phyloP scores from a whole-genome alignment of 2,797 vertebrate species.

The Setipinna tenuifilis region DNA sequence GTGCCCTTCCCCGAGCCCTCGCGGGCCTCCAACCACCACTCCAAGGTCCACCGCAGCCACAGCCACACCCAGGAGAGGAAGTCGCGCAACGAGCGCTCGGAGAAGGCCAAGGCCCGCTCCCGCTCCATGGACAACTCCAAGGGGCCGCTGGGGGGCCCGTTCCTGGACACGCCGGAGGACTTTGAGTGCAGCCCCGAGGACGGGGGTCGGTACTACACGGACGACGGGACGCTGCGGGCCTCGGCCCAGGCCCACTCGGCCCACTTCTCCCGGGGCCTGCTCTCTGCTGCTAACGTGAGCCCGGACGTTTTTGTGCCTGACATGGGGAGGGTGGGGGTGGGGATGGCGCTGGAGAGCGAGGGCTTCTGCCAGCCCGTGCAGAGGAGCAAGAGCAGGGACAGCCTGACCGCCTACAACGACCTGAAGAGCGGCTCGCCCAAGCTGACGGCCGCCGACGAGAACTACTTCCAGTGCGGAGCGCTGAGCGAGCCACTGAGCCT shows the following conservation, averaged over 20 bases:
- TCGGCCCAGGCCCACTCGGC: slow-evolving; percentile 80
- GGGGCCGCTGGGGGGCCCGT: slow-evolving; percentile 84
- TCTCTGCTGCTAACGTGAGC: slow-evolving; percentile 78
- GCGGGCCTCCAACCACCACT: slow-evolving; percentile 88
- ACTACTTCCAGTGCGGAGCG: slow-evolving; percentile 91
- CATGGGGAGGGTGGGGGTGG: slow-evolving; percentile 67
- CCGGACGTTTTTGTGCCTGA: slow-evolving; percentile 85
- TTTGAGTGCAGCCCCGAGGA: slow-evolving; percentile 86
- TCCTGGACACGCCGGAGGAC: slow-evolving; percentile 88
- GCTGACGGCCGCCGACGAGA: slow-evolving; percentile 79
- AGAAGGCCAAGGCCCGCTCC: slow-evolving; percentile 96
- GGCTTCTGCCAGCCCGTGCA: slow-evolving; percentile 81
- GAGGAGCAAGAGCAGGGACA: slow-evolving; percentile 85
- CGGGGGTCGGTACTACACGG: slow-evolving; percentile 88
- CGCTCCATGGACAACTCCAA: slow-evolving; percentile 98
- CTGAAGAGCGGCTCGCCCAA: slow-evolving; percentile 85
- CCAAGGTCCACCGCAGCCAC: slow-evolving; percentile 97
- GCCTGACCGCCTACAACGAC: slow-evolving; percentile 77
- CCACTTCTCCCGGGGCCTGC: slow-evolving; percentile 84
- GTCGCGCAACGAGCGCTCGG: slow-evolving; percentile 90
- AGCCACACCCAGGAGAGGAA: slow-evolving; percentile 98
- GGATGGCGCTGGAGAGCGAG: slow-evolving; percentile 67
- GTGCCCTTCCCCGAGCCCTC: slow-evolving; percentile 98
- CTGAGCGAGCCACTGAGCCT: slow-evolving; percentile 89
- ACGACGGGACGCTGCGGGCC: slow-evolving; percentile 90